Base-by-base conservation (phyloP, 2,888 invertebrate species). In the Danaus chrysippus region DNA sequence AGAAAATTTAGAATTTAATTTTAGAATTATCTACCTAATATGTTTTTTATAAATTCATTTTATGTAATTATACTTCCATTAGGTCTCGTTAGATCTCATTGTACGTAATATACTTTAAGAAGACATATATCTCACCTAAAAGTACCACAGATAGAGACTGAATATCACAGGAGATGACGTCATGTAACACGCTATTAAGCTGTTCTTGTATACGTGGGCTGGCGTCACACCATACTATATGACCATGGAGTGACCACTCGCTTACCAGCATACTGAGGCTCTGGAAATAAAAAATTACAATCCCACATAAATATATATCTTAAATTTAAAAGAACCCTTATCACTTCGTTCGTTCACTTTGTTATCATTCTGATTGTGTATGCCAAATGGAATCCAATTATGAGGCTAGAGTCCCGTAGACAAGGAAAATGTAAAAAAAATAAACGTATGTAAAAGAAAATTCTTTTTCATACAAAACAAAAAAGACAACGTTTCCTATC, bases 191-290 rank as follows among this genome's bases (percentile, higher is more conserved):
- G 49, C 65, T 76, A 41, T 70, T 71, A n/a, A 89, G 68, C 69
- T 88, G 86, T 6, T 79, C 76, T 61, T 78, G 78, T 42, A 89
- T 73, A 0, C 66, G 49, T 0, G 81, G 77, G 12, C 75, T 75
- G 5, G 73, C 79, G 63, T 84, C 76, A 59, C 86, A 86, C 88
- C 88, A 90, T 3, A 89, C 62, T 3, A 90, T 80, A 15, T 73
- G 72, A 0, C 89, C 89, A 15, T 68, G 68, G 1, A 66, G 72
- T 0, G 81, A 78, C 89, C 87, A 89, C 59, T 89, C 88, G 10
- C 70, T 54, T 1, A 83, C 84, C n/a, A 88, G 61, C 83, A 84
- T 83, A 71, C 86, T 87, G 44, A 89, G 70, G 70, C 87, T 84
- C 89, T 90, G 79, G 0, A 76, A 77, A 23, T 13, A 56, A 42